Evolutionary conservation across 2,113 vertebrate species (phyloP), one percentile per base, ranked within the genome.

Genomic region (Seriola rivoliana): DNA sequence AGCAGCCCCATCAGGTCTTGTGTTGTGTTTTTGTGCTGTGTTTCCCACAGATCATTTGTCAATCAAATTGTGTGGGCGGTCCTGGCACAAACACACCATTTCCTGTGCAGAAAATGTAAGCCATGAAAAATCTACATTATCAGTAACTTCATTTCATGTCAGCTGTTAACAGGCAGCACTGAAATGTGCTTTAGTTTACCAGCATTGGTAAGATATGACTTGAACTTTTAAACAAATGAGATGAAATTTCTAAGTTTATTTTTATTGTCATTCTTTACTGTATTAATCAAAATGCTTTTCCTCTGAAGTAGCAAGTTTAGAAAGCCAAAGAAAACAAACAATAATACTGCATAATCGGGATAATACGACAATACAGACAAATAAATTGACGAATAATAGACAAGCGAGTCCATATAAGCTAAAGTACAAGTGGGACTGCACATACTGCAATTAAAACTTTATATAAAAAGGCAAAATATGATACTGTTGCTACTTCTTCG

Each of bases 21-120:
- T 57, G 46, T 7, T 34, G 71, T 54, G 21, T 50, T 68, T 60
- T 17, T 48, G 8, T 32, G 36, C 66, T 32, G 73, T 0, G 19
- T 64, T 66, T 72, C 25, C 54, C 23, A 50, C 40, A 23, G 54
- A 55, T 78, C 16, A 12, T 44, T 23, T 57, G 66, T 76, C 80
- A 76, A 8, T 82, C 80, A 79, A 54, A 32, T 17, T 16, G 32
- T 32, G 16, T 46, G 32, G 21, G 14, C 11, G 2, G 70, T 44
- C 19, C 38, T 14, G 55, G 19, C 42, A 60, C 54, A 68, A 75
- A 59, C 60, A 36, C 23, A 42, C 13, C 21, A 3, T 16, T 36
- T 65, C 25, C 50, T 40, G 17, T 25, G 62, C 70, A 65, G 21
- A 21, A 34, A 38, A 65, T 13, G 19, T 23, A 14, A 52, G 11